Evolutionary conservation across 2,797 vertebrate genomes (phyloP).

Genomic region (Anableps anableps): DNA sequence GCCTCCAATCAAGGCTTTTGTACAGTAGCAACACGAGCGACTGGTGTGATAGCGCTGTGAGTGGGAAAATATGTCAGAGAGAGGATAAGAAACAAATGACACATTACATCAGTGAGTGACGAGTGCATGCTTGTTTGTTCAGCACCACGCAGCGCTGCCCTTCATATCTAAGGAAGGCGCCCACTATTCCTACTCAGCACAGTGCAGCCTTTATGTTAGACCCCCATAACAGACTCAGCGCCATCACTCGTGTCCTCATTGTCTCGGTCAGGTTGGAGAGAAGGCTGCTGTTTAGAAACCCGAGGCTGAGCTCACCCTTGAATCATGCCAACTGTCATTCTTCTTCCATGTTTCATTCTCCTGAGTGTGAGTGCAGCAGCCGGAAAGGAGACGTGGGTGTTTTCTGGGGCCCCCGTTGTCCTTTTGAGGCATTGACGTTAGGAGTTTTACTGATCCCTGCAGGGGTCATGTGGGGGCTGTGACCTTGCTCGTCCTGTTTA

Average conservation of each 20-base stretch:
- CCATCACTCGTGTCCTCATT: conserved; percentile 77
- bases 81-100: conserved; percentile 5
- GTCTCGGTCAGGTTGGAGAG: conserved; percentile 74
- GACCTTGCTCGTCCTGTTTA: conserved; percentile 52
- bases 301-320: conserved; percentile 69
- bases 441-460: conserved; percentile 28
- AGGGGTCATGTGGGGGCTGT: conserved; percentile 31
- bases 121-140: conserved; percentile 30
- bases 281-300: conserved; percentile 76
- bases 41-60: conserved; percentile 29
- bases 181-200: conserved; percentile 42
- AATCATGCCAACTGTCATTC: conserved; percentile 69
- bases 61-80: conserved; percentile 9
- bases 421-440: conserved; percentile 28
- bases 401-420: conserved; percentile 20
- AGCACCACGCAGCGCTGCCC: conserved; percentile 44
- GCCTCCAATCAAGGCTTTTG: neutral
- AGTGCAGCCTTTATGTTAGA: conserved; percentile 68
- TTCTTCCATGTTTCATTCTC: conserved; percentile 39
- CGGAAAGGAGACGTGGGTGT: conserved; percentile 6
- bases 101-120: conserved; percentile 30
- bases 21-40: conserved; percentile 29
- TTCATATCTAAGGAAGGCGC: conserved; percentile 39
- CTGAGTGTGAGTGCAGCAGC: conserved; percentile 12
- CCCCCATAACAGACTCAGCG: conserved; percentile 66